A percentile compares a stretch with the other conserved stretches of the same genome.
Evolutionary conservation across 2,113 vertebrate species (phyloP).

Genomic region (Scartelaos histophorus): DNA sequence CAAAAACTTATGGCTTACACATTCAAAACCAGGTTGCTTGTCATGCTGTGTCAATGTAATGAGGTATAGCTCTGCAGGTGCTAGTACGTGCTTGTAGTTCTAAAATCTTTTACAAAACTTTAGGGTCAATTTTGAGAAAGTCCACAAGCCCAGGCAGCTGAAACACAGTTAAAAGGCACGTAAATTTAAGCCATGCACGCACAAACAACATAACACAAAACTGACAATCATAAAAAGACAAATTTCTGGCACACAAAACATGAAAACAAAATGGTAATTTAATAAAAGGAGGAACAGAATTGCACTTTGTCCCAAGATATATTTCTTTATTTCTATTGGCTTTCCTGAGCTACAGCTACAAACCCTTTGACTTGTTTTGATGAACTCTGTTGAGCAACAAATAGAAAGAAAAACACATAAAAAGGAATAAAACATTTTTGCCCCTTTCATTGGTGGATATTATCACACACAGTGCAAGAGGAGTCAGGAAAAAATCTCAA

Average conservation of each 20-base stretch:
- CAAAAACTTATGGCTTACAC: conserved; percentile 13
- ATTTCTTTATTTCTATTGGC: conserved; percentile 30
- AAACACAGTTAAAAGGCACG: conserved; percentile 23
- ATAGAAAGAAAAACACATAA: neutral
- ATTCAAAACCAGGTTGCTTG: neutral
- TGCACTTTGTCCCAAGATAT: conserved; percentile 67
- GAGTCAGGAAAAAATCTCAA: neutral
- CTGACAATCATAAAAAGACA: conserved; percentile 23
- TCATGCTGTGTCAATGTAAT: neutral
- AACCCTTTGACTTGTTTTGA: conserved; percentile 21
- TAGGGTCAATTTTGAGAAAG: conserved; percentile 12
- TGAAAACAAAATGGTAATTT: conserved; percentile 1
- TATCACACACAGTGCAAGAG: conserved; percentile 15
- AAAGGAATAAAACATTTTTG: conserved; percentile 24
- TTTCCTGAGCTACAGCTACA: conserved; percentile 56
- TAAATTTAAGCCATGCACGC: conserved; percentile 6
- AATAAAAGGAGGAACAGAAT: conserved; percentile 43
- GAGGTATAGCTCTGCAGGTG: conserved; percentile 16
- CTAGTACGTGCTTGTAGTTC: conserved; percentile 22
- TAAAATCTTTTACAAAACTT: conserved; percentile 23
- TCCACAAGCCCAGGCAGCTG: conserved; percentile 1
- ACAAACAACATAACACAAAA: conserved; percentile 14
- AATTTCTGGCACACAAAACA: conserved; percentile 1
- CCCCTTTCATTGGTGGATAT: neutral
- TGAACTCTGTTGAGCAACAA: conserved; percentile 17